Base-by-base conservation (phyloP, 1,140 invertebrate species). In the Meloidogyne exigua region DNA sequence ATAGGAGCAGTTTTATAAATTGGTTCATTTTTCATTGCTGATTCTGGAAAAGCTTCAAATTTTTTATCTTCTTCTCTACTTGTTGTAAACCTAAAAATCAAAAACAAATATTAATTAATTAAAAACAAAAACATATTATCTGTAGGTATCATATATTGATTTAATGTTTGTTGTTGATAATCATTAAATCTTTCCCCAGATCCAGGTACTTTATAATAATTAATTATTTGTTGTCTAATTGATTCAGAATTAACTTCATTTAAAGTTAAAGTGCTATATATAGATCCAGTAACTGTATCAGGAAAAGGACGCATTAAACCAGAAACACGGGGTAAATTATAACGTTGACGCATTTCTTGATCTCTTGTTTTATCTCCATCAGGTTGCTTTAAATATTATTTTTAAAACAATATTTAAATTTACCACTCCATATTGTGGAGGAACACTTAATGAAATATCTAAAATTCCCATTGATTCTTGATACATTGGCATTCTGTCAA, bases 381-480 rank as follows among this genome's bases (percentile, higher is more conserved):
- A n/a, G 82, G 82, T 36, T 80, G 79, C 80, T 82, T 21, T 25
- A 28, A 84, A 75, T 26, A 32, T 44, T 32, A 32, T 32, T 32
- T 32, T n/a, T n/a, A 15, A n/a, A 73, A 71, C 64, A 18, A 64
- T 57, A 57, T 12, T 25, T 32, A 39, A n/a, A 26, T 10, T 62
- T 32, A 84, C 83, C 72, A 87, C 85, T 70, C 85, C 85, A 68
- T 87, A 87, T 80, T 87, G 86, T 0, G 86, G 86, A n/a, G 85
- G 82, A 23, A 87, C 85, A 44, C 77, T 80, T 18, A 87, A 42
- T 13, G 73, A 28, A 75, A 87, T 79, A 76, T 87, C 87, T 18
- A 87, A 75, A 66, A 87, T 81, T 57, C 85, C 85, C 85, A 87
- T 87, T 39, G 75, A 78, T 67, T 87, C 85, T 76, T 87, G 86